phyloP scores from a whole-genome alignment of 2,113 vertebrate species.

The Petrocephalus zakoni region DNA sequence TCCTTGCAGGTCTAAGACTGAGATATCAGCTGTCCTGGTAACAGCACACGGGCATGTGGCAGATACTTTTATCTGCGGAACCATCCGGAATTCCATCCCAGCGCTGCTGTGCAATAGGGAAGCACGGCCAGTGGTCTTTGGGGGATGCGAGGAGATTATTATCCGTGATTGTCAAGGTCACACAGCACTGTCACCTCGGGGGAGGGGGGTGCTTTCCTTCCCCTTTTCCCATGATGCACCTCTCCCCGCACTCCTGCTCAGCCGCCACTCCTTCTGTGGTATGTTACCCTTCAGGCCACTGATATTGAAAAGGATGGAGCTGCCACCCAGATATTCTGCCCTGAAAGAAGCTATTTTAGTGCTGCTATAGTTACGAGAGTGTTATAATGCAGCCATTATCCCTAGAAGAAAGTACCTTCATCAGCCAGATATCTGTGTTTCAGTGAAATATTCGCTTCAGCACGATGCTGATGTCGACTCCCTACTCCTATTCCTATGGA shows the following conservation, averaged over 20 bases:
- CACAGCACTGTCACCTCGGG: constrained; percentile 7
- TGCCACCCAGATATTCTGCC: neutral
- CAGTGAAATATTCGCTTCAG: neutral
- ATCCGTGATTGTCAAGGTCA: constrained; percentile 5
- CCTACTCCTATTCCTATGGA: neutral
- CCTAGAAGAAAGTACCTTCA: neutral
- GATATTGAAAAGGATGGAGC: neutral
- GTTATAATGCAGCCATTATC: neutral
- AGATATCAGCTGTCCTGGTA: neutral
- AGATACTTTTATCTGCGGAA: neutral
- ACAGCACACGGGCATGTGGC: neutral
- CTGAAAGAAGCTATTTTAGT: neutral
- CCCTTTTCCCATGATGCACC: constrained; percentile 13
- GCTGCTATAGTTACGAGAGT: neutral
- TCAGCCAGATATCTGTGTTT: neutral
- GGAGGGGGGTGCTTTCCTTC: neutral
- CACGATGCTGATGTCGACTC: neutral
- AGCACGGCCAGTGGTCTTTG: neutral
- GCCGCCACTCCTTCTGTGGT: neutral
- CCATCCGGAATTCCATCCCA: constrained; percentile 3
- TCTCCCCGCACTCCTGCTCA: neutral
- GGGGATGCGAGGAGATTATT: neutral
- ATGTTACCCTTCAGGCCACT: neutral
- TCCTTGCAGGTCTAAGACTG: neutral
- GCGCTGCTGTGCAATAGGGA: neutral